phyloP scores from a whole-genome alignment of 2,113 vertebrate species.

The Thermophis baileyi region DNA sequence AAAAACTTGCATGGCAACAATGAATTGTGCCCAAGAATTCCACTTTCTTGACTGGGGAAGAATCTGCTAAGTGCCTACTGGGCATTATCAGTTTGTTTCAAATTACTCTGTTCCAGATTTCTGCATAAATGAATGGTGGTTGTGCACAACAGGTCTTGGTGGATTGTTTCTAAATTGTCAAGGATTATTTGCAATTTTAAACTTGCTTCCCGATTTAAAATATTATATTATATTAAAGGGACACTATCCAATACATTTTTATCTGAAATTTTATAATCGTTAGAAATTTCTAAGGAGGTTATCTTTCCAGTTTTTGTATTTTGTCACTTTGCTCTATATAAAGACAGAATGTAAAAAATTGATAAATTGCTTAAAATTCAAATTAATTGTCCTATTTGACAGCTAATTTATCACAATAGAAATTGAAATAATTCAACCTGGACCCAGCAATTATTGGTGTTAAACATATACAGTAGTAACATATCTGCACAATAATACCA shows the following conservation, averaged over 20 bases:
- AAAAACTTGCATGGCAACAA: background rate
- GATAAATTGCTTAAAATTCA: slow-evolving; percentile 39
- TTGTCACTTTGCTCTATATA: too few species aligned
- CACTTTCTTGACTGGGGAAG: background rate
- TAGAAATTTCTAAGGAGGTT: slow-evolving; percentile 21
- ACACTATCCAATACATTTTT: slow-evolving; percentile 34
- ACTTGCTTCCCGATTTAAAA: slow-evolving; percentile 42
- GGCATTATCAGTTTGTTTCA: slow-evolving; percentile 1
- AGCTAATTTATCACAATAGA: slow-evolving; percentile 44
- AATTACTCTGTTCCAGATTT: background rate
- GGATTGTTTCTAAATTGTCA: slow-evolving; percentile 31
- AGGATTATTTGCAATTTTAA: slow-evolving; percentile 27
- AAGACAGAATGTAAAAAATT: background rate
- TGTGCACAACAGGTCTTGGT: background rate
- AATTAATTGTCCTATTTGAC: slow-evolving; percentile 44
- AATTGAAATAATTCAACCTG: background rate
- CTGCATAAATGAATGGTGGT: background rate
- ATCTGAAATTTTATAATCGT: slow-evolving; percentile 45
- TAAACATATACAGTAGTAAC: slow-evolving; percentile 1
- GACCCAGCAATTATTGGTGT: slow-evolving; percentile 21
- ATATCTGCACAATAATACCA: background rate
- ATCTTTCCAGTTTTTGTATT: slow-evolving; percentile 21
- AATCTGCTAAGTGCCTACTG: background rate
- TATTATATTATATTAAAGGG: slow-evolving; percentile 42
- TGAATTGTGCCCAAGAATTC: background rate